Conservation (phyloP, 2,797 vertebrate species). For the Epinephelus malabaricus region DNA sequence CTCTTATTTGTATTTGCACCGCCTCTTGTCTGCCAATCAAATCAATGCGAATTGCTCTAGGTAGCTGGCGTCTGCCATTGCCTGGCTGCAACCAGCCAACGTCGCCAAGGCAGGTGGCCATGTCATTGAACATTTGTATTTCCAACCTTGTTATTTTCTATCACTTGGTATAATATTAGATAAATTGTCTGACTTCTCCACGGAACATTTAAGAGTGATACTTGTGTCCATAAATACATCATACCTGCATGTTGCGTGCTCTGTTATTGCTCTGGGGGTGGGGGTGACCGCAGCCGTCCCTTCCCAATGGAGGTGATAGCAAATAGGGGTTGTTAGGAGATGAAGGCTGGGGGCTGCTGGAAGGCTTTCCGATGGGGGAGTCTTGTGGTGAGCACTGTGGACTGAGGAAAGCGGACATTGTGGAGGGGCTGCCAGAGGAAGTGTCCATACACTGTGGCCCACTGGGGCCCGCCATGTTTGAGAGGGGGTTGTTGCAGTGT, state of each 20-base stretch:
- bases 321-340: slow-evolving; percentile 93
- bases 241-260: slow-evolving; percentile 88
- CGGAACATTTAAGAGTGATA: background rate
- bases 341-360: slow-evolving; percentile 91
- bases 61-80: no score
- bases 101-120: no score
- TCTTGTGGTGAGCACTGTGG: slow-evolving; percentile 96
- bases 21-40: no score
- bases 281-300: slow-evolving; percentile 85
- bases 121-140: no score
- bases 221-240: background rate
- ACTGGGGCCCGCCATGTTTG: slow-evolving; percentile 75
- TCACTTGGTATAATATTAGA: no score
- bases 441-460: slow-evolving; percentile 80
- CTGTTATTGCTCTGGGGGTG: slow-evolving; percentile 83
- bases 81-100: no score
- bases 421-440: slow-evolving; percentile 80
- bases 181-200: no score
- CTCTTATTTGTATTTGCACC: no score
- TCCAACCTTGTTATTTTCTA: no score
- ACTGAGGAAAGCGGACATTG: slow-evolving; percentile 93
- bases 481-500: slow-evolving; percentile 81
- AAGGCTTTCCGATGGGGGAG: slow-evolving; percentile 87
- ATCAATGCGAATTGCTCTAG: no score
- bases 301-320: slow-evolving; percentile 84